Evolutionary conservation across 1,140 invertebrate genomes (phyloP), one percentile per base, ranked within the genome.

Genomic region (Lucilia sericata): DNA sequence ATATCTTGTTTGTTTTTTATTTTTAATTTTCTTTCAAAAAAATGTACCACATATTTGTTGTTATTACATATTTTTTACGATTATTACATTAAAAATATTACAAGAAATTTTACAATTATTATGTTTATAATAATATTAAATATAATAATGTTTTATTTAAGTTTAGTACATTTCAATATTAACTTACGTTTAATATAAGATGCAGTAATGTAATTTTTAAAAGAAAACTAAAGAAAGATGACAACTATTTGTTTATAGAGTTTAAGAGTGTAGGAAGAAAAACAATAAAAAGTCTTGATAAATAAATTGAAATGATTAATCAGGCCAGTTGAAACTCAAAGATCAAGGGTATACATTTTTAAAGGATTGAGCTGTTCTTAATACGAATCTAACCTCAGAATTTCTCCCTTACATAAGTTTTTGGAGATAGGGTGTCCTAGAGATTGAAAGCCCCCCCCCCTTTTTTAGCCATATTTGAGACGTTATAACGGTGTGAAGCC

Each of bases 41-140:
- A 80, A 49, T 51, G 36, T 78, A 78, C 75, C 60, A 83, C 60
- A 47, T 89, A 87, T 89, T 88, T 87, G 85, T 65, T 30, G 80
- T 82, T 65, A 10, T 42, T 42, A 30, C 25, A 30, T 30, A 42
- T 82, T 65, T 13, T 34, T 80, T 51, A 80, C n/a, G 42, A 49
- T 51, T 80, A 76, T 70, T 70, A 70, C 65, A 70, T 70, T 70
- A 19, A 70, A 42, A 70, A 70, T 70, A 70, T 70, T 70, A 70
- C 65, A 70, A 70, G 65, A 21, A 21, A 70, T 70, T 70, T 19
- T 70, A 70, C 65, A 60, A 60, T 60, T 60, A 60, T 42, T 60
- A 60, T 42, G 42, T 42, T 42, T 42, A 42, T 60, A 60, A 60
- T 60, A 60, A 60, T 60, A n/a, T 60, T n/a, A 60, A n/a, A 60